Percentiles rank a stretch among this genome's conserved stretches.
phyloP scores from a whole-genome alignment of 1,140 invertebrate genomes.

The Prorops nasuta region DNA sequence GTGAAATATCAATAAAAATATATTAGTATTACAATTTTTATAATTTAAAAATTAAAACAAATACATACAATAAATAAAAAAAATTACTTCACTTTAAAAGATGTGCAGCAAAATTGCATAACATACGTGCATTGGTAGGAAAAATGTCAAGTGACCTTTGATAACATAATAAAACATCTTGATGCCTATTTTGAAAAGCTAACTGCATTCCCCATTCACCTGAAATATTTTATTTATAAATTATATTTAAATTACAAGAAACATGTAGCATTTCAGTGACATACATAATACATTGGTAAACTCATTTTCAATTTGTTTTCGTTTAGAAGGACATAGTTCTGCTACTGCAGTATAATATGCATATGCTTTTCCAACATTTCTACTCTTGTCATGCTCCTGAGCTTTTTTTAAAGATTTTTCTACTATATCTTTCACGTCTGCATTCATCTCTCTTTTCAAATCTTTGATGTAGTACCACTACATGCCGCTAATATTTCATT shows the following conservation, averaged over 20 bases:
- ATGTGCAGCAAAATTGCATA: conserved; percentile 44
- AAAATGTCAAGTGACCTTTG: conserved; percentile 36
- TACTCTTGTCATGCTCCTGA: conserved; percentile 28
- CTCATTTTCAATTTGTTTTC: conserved; percentile 37
- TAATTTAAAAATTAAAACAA: neutral
- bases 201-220: conserved; percentile 44
- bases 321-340: conserved; percentile 38
- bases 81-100: conserved; percentile 32
- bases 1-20: conserved; percentile 8
- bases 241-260: conserved; percentile 6
- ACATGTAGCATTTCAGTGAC: conserved; percentile 4
- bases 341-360: conserved; percentile 46
- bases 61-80: neutral
- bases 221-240: conserved; percentile 20
- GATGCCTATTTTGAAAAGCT: conserved; percentile 24
- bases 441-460: no score
- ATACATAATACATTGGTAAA: conserved; percentile 43
- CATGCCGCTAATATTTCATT: no score
- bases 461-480: no score
- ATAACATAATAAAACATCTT: conserved; percentile 36
- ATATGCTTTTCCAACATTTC: conserved; percentile 47
- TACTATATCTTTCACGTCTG: conserved; percentile 32
- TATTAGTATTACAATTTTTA: conserved; percentile 12
- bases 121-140: conserved; percentile 38
- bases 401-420: conserved; percentile 38